These are phyloP conservation scores for Scaptomyza cyrtandrae DNA, from an alignment of 2,888 invertebrate genomes.

Conservation along the genomic window DNA sequence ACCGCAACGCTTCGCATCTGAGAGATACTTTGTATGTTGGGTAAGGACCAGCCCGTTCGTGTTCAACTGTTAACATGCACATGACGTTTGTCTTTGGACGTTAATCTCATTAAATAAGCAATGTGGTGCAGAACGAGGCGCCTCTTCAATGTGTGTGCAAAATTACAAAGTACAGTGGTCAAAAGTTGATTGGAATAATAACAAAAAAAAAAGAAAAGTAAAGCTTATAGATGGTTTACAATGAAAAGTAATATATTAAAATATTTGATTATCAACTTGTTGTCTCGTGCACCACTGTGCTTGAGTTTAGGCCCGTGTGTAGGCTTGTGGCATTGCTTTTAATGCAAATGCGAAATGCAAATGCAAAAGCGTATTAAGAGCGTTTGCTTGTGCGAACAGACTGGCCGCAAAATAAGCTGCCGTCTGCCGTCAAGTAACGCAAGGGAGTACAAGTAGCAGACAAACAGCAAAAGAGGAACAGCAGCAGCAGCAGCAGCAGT, in stretches of 20 bases:
- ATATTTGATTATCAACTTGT: not conserved
- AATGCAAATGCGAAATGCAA: constrained; percentile 79
- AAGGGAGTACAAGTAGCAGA: constrained; percentile 6
- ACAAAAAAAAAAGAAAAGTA: too few relatives aligned
- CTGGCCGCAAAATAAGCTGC: constrained; percentile 68
- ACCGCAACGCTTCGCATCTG: constrained; percentile 49
- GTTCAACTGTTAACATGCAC: constrained; percentile 73
- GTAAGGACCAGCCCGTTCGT: constrained; percentile 30
- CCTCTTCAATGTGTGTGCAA: constrained; percentile 13
- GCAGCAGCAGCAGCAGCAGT: not conserved
- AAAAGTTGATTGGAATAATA: not conserved
- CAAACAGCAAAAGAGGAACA: not conserved
- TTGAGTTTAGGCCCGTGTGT: constrained; percentile 45
- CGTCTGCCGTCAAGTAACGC: constrained; percentile 12
- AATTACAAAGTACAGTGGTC: constrained; percentile 31
- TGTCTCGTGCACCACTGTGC: constrained; percentile 39
- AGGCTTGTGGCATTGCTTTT: constrained; percentile 61
- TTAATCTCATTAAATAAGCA: constrained; percentile 83
- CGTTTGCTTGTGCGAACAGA: constrained; percentile 55
- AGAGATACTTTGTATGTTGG: constrained; percentile 60
- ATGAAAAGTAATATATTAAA: not conserved
- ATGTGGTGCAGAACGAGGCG: constrained; percentile 63
- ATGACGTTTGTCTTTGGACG: constrained; percentile 83
- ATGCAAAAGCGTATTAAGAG: constrained; percentile 72
- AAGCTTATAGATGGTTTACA: too few relatives aligned